Evolutionary conservation across 2,113 vertebrate genomes (phyloP), one percentile per base, ranked within the genome.

Genomic region (Crotalus tigris): DNA sequence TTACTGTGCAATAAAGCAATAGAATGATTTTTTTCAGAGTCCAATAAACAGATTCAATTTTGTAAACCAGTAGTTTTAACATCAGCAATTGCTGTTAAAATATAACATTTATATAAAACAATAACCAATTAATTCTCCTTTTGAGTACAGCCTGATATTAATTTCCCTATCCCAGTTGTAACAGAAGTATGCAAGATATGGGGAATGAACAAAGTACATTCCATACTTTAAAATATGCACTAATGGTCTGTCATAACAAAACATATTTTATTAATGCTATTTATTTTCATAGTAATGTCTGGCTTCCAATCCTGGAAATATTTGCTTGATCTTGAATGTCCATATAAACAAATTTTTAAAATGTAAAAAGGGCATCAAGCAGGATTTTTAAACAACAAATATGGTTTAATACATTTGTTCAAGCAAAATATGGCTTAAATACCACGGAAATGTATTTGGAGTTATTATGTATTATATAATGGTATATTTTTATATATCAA

Each of bases 281-380:
- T 93, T 93, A 93, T 90, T 93, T 57, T 93, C 58, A 86, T 75
- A 90, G 53, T n/a, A 87, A 93, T 93, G 23, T 89, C n/a, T 59
- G 94, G 64, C 58, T 95, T 93, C 93, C 90, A 91, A 94, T 39
- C 29, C 75, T 95, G 90, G 44, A 61, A 51, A 92, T 92, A 92
- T 0, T 0, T 54, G 85, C 55, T 88, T 44, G 39, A 4, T 75
- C 93, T 95, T 23, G 81, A 88, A 64, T 58, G 46, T 69, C 51
- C 58, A 13, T 49, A 21, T 23, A 33, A 93, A 89, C 88, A 8
- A 24, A 91, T 26, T 46, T 44, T 58, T 57, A 92, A 81, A 51
- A 51, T 3, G 0, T 53, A 54, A 90, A 64, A 69, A 75, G 39
- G 13, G 89, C 92, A 53, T 0, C 33, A 90, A 1, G 55, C 0